Conservation (phyloP, 1,140 invertebrate species). For the Apolygus lucorum region DNA sequence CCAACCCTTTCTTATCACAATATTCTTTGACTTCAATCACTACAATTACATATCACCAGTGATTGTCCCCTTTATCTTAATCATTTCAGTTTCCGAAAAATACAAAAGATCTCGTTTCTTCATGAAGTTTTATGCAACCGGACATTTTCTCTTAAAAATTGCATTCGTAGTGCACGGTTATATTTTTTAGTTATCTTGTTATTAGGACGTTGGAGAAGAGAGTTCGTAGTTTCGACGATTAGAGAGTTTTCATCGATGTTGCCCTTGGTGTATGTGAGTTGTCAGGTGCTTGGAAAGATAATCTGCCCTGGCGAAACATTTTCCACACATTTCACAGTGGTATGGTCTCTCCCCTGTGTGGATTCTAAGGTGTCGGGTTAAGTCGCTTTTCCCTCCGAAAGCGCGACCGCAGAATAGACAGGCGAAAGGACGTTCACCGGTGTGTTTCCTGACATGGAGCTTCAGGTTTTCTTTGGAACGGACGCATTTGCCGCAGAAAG, state of each 20-base stretch:
- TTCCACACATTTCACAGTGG: conserved; percentile 83
- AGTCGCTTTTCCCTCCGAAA: conserved; percentile 76
- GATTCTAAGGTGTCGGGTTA: conserved; percentile 74
- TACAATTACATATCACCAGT: not conserved
- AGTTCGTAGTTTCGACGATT: too few species aligned
- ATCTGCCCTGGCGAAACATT: conserved; percentile 79
- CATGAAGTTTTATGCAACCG: too few species aligned
- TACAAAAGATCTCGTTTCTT: too few species aligned
- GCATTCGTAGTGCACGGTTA: too few species aligned
- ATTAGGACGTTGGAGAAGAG: too few species aligned
- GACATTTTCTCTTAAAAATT: too few species aligned
- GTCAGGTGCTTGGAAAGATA: conserved; percentile 85
- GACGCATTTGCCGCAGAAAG: conserved; percentile 81
- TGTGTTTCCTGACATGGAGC: conserved; percentile 79
- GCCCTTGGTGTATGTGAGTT: conserved; percentile 62
- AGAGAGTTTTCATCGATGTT: conserved; percentile 26
- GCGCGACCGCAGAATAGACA: conserved; percentile 77
- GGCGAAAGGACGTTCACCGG: conserved; percentile 76
- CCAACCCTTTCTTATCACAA: conserved; percentile 6
- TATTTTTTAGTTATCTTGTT: too few species aligned
- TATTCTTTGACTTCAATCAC: conserved; percentile 19
- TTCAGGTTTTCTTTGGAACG: conserved; percentile 80
- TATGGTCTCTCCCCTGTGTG: conserved; percentile 80
- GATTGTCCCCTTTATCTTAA: not conserved
- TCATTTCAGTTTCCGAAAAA: too few species aligned